Percentiles rank a stretch among this genome's conserved stretches.
Evolutionary conservation across 1,140 invertebrate species (phyloP).

Genomic region (Cotesia typhae): DNA sequence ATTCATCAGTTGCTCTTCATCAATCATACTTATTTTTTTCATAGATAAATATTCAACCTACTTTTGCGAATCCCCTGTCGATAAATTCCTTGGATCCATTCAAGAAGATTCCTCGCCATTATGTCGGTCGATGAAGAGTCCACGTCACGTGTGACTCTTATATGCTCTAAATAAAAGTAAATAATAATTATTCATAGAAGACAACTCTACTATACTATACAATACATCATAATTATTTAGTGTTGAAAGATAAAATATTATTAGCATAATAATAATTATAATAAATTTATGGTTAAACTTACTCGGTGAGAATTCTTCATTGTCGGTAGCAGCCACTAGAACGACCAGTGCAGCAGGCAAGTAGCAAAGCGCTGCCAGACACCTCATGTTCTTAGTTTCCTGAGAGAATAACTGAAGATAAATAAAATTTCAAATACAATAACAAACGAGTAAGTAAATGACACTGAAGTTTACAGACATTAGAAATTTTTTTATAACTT

Average conservation of each 20-base stretch:
- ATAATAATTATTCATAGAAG: slow-evolving; percentile 14
- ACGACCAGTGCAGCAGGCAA: background rate
- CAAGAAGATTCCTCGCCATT: slow-evolving; percentile 76
- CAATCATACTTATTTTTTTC: background rate
- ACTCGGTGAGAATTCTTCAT: slow-evolving; percentile 3
- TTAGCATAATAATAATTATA: slow-evolving; percentile 1
- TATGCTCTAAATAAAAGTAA: slow-evolving; percentile 43
- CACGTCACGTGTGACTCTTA: slow-evolving; percentile 49
- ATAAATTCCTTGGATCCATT: slow-evolving; percentile 77
- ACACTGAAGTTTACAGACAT: too few species aligned
- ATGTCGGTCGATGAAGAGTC: slow-evolving; percentile 66
- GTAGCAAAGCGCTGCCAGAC: slow-evolving; percentile 9
- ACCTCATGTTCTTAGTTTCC: slow-evolving; percentile 6
- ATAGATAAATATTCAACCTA: slow-evolving; percentile 54
- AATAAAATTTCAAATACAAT: too few species aligned
- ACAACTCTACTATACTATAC: too few species aligned
- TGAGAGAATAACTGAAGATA: background rate
- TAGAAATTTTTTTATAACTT: too few species aligned
- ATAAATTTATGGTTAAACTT: background rate
- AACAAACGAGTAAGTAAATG: too few species aligned
- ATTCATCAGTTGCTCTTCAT: too few species aligned
- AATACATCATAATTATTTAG: too few species aligned
- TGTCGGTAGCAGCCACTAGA: background rate
- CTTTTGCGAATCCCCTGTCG: slow-evolving; percentile 74
- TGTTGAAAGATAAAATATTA: background rate